These are phyloP conservation scores for Forficula auricularia DNA, from an alignment of 1,140 invertebrate genomes.

Conservation along the genomic window DNA sequence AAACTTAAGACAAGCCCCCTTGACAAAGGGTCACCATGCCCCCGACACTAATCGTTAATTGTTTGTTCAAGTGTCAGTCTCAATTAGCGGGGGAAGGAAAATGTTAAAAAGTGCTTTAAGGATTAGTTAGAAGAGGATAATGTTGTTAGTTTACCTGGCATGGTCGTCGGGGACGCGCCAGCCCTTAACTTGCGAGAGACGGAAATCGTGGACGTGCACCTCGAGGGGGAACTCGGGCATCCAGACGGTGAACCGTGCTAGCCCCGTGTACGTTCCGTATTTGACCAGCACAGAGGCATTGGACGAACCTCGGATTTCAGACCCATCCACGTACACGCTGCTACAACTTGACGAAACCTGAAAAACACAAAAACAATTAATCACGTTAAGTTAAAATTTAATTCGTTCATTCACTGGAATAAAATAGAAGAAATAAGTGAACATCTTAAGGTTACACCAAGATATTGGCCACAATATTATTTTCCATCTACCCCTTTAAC, in stretches of 20 bases:
- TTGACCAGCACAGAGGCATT: conserved; percentile 88
- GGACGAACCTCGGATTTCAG: conserved; percentile 82
- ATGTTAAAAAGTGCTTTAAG: neutral
- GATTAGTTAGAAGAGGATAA: neutral
- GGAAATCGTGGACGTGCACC: conserved; percentile 69
- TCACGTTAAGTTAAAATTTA: too few relatives aligned
- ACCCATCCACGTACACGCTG: conserved; percentile 90
- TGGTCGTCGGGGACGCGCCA: conserved; percentile 68
- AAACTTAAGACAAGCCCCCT: too few relatives aligned
- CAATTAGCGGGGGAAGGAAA: conserved; percentile 11
- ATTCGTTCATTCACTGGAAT: too few relatives aligned
- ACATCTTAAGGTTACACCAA: too few relatives aligned
- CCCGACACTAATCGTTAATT: too few relatives aligned
- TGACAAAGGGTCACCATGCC: too few relatives aligned
- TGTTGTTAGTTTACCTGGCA: conserved; percentile 24
- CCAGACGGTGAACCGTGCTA: conserved; percentile 85
- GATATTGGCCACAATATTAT: too few relatives aligned
- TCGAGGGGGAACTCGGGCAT: conserved; percentile 89
- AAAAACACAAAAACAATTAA: conserved; percentile 11
- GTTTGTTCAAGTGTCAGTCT: too few relatives aligned
- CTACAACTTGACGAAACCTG: conserved; percentile 92
- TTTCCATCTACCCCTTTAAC: too few relatives aligned
- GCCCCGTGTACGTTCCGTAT: conserved; percentile 77
- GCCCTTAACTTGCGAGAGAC: conserved; percentile 78
- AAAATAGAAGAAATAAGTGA: too few relatives aligned